Evolutionary conservation across 2,113 vertebrate genomes (phyloP), one percentile per base, ranked within the genome.

Genomic region (Barbus barbus): DNA sequence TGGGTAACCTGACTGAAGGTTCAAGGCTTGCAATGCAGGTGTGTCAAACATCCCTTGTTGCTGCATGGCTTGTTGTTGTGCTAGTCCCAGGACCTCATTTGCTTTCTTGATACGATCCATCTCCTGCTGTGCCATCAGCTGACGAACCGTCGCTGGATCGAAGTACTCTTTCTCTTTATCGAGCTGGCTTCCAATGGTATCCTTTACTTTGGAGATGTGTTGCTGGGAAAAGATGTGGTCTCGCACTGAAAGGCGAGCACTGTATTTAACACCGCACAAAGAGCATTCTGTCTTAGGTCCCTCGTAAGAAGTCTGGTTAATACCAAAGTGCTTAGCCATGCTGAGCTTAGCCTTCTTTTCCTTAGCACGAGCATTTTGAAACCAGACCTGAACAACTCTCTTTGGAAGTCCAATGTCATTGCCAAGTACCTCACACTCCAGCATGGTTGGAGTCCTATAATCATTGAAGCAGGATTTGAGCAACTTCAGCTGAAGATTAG

Each of bases 391-490:
- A 92, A 99, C 98, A 83, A 99, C 98, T 95, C 98, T 96, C 95
- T 99, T 99, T 96, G 98, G 98, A 95, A 99, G 96, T 95, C 98
- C 98, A 93, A 99, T 99, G 26, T 99, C 98, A 94, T 98, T 99
- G 91, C 98, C 98, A 89, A 99, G 95, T 89, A 99, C 97, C 93
- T 99, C 98, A 91, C 98, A 99, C 94, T 99, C 98, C 90, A 99
- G 93, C 98, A 99, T 99, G 71, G 98, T 99, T 18, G 98, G 98
- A 8, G 98, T 99, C 94, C 98, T 95, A 89, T 99, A 99, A 95
- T 99, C 98, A 87, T 95, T 98, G 91, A 99, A 99, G 94, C 98
- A 99, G n/a, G 97, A 98, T 93, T 99, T 99, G 71, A 99, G 95
- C 89, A 99, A 91, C 94, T 99, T 99, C 4, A 99, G 95, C 93